Conservation (phyloP, 1,140 invertebrate species). For the Atta colombica region DNA sequence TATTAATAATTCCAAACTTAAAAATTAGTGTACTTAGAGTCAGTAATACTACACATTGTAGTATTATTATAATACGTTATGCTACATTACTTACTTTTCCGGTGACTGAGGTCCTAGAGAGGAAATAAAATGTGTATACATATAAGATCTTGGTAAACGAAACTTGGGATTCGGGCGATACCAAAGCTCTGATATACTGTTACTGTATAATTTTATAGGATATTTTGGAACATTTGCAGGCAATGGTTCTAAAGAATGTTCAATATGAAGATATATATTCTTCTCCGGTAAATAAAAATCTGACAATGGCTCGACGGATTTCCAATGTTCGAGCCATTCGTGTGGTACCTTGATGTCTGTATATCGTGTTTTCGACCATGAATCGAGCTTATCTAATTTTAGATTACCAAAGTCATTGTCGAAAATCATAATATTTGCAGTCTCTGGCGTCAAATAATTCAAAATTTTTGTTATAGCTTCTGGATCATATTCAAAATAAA, state of each 20-base stretch:
- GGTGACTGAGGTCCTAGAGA: slow-evolving; percentile 88
- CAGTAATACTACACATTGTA: background rate
- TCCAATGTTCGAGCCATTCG: slow-evolving; percentile 88
- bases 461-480: slow-evolving; percentile 89
- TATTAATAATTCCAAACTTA: background rate
- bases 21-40: too few species aligned
- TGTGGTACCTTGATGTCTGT: slow-evolving; percentile 87
- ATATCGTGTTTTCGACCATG: slow-evolving; percentile 91
- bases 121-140: slow-evolving; percentile 92
- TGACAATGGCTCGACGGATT: slow-evolving; percentile 85
- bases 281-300: slow-evolving; percentile 91
- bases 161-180: slow-evolving; percentile 95
- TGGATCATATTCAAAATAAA: slow-evolving; percentile 94
- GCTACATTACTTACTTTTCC: slow-evolving; percentile 87
- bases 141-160: slow-evolving; percentile 92
- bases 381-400: slow-evolving; percentile 89
- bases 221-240: slow-evolving; percentile 83
- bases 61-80: background rate
- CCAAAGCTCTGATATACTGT: slow-evolving; percentile 92
- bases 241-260: slow-evolving; percentile 90
- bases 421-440: slow-evolving; percentile 91
- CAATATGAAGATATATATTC: slow-evolving; percentile 94
- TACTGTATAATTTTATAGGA: slow-evolving; percentile 89
- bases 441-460: slow-evolving; percentile 89
- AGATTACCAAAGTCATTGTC: slow-evolving; percentile 88